Percentiles rank a stretch among this genome's conserved stretches.
These are phyloP conservation scores for Eucriotettix oculatus DNA, from an alignment of 2,888 invertebrate species.

Conservation along the genomic window DNA sequence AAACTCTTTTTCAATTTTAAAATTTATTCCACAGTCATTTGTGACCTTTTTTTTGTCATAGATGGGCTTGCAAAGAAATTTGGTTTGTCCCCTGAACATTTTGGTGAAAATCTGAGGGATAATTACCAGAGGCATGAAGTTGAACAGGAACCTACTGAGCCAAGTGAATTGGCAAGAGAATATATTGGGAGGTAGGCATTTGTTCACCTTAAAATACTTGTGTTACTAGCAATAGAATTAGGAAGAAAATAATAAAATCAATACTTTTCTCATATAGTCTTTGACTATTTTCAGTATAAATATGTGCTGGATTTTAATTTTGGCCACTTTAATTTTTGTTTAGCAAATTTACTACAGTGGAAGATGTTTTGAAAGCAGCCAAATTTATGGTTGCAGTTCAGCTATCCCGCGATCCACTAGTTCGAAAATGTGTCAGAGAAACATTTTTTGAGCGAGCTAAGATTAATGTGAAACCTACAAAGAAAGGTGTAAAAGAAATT, in stretches of 20 bases:
- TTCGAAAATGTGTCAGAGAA: conserved; percentile 71
- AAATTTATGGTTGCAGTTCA: conserved; percentile 92
- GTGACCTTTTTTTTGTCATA: conserved; percentile 18
- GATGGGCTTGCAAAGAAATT: conserved; percentile 76
- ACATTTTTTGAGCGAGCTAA: conserved; percentile 79
- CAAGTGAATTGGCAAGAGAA: conserved; percentile 22
- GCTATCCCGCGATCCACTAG: conserved; percentile 76
- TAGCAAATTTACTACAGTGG: conserved; percentile 47
- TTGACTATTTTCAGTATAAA: too few species aligned
- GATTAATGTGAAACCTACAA: conserved; percentile 65
- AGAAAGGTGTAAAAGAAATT: conserved; percentile 82
- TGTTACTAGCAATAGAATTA: background rate
- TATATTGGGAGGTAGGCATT: conserved; percentile 5
- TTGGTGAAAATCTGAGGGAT: conserved; percentile 89
- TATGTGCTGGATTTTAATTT: too few species aligned
- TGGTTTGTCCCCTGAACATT: conserved; percentile 84
- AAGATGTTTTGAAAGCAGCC: conserved; percentile 77
- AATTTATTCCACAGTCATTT: too few species aligned
- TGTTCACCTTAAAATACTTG: too few species aligned
- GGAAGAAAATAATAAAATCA: background rate
- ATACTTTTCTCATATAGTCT: too few species aligned
- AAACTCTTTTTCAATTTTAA: too few species aligned
- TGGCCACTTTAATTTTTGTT: too few species aligned
- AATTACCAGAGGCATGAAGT: conserved; percentile 92
- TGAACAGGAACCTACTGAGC: conserved; percentile 78